phyloP scores from a whole-genome alignment of 1,140 invertebrate species.

The Bacillus rossius region DNA sequence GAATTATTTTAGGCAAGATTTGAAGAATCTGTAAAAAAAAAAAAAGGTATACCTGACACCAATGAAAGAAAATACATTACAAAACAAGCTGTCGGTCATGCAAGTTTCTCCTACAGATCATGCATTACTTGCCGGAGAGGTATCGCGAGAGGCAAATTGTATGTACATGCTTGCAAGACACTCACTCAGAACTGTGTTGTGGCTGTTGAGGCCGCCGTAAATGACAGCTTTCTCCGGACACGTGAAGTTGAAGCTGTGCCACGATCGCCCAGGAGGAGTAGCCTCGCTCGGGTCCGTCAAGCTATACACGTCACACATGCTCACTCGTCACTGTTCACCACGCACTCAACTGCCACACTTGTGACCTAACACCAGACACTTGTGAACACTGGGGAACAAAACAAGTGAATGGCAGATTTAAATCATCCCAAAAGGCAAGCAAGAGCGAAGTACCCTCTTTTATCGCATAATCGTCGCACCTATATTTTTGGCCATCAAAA shows the following conservation, averaged over 20 bases:
- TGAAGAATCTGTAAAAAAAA: neutral
- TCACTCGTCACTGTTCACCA: neutral
- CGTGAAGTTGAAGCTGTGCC: constrained; percentile 41
- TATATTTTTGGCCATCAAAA: too few relatives aligned
- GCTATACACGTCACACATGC: constrained; percentile 12
- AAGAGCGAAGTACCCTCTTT: too few relatives aligned
- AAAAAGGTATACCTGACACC: neutral
- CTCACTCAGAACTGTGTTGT: constrained; percentile 23
- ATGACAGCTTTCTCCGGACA: constrained; percentile 33
- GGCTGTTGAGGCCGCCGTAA: constrained; percentile 41
- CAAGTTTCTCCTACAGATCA: neutral
- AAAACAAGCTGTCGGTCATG: neutral
- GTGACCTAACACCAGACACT: neutral
- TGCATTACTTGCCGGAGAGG: neutral
- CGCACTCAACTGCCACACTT: constrained; percentile 6
- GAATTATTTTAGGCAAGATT: neutral
- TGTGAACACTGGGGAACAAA: neutral
- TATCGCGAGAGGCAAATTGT: too few relatives aligned
- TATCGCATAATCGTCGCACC: too few relatives aligned
- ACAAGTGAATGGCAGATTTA: neutral
- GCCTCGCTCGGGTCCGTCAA: constrained; percentile 10
- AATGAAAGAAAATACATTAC: neutral
- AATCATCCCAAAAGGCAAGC: neutral
- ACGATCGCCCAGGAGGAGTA: constrained; percentile 38
- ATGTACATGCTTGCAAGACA: too few relatives aligned